Percentiles rank a stretch among this genome's conserved stretches.
Evolutionary conservation across 2,888 invertebrate species (phyloP).

Genomic region (Lochmaea crataegi): DNA sequence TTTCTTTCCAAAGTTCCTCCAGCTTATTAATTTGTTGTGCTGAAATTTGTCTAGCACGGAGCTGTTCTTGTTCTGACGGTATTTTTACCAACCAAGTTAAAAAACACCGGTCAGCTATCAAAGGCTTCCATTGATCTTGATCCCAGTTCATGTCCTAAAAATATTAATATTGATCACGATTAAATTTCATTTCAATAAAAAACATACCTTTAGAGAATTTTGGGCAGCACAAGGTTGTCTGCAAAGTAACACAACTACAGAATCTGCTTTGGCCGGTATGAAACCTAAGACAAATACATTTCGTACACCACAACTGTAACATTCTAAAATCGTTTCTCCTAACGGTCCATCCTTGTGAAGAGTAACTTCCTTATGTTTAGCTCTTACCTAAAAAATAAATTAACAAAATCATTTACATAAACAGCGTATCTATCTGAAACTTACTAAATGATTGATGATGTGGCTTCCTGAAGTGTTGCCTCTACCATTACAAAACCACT

Average conservation of each 20-base stretch:
- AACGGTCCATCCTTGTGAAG: slow-evolving; percentile 97
- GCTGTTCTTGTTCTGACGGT: slow-evolving; percentile 96
- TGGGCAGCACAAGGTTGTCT: slow-evolving; percentile 98
- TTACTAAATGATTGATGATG: slow-evolving; percentile 97
- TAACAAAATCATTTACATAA: neutral
- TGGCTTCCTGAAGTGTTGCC: slow-evolving; percentile 98
- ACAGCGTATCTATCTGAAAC: slow-evolving; percentile 28
- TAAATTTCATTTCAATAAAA: neutral
- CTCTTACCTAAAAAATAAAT: slow-evolving; percentile 69
- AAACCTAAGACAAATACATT: slow-evolving; percentile 99
- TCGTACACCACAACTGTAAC: slow-evolving; percentile 97
- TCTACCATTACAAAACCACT: slow-evolving; percentile 99
- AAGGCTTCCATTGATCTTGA: slow-evolving; percentile 98
- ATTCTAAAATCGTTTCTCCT: slow-evolving; percentile 97
- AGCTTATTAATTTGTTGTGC: slow-evolving; percentile 97
- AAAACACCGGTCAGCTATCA: slow-evolving; percentile 96
- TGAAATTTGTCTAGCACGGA: slow-evolving; percentile 95
- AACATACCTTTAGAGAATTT: slow-evolving; percentile 82
- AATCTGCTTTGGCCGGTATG: slow-evolving; percentile 99
- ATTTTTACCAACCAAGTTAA: slow-evolving; percentile 97
- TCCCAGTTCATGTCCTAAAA: slow-evolving; percentile 96
- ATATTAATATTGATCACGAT: neutral
- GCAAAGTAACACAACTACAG: slow-evolving; percentile 96
- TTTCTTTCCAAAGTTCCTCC: slow-evolving; percentile 99
- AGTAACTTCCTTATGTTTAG: slow-evolving; percentile 99